These are phyloP conservation scores for Drosophila suzukii DNA, from an alignment of 1,140 invertebrate species.

Conservation along the genomic window DNA sequence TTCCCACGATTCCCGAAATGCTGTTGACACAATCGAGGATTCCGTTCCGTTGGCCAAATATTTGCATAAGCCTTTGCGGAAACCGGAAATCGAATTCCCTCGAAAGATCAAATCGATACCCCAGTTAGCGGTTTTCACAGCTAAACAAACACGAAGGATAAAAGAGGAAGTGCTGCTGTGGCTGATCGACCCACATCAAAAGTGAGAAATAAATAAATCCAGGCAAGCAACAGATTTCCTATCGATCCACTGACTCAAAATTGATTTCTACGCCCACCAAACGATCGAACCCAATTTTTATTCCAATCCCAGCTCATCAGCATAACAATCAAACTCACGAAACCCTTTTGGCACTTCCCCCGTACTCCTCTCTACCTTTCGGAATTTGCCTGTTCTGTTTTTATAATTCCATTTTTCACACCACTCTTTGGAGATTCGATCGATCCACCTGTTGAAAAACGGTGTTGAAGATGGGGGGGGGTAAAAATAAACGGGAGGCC, in stretches of 20 bases:
- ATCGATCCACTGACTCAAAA: constrained; percentile 49
- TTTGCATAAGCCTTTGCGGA: constrained; percentile 68
- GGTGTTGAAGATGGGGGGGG: not conserved
- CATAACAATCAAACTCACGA: constrained; percentile 53
- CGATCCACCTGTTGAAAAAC: constrained; percentile 27
- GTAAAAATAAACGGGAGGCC: not conserved
- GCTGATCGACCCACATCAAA: constrained; percentile 49
- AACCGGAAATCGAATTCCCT: constrained; percentile 53
- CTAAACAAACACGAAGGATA: constrained; percentile 56
- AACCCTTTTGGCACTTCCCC: constrained; percentile 54
- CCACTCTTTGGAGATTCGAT: constrained; percentile 8
- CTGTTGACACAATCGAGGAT: constrained; percentile 3
- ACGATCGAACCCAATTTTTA: constrained; percentile 4
- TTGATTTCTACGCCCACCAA: constrained; percentile 62
- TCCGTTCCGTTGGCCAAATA: constrained; percentile 50
- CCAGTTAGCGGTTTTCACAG: constrained; percentile 56
- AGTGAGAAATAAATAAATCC: constrained; percentile 15
- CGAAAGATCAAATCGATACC: constrained; percentile 1
- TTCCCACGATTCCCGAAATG: not conserved
- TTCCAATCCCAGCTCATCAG: constrained; percentile 49
- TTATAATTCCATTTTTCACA: constrained; percentile 54
- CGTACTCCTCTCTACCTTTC: not conserved
- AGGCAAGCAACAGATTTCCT: constrained; percentile 56
- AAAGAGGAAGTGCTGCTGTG: constrained; percentile 2
- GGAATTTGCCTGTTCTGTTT: constrained; percentile 12